These are phyloP conservation scores for Aleiodes testaceus DNA, from an alignment of 2,888 invertebrate species.

Conservation along the genomic window DNA sequence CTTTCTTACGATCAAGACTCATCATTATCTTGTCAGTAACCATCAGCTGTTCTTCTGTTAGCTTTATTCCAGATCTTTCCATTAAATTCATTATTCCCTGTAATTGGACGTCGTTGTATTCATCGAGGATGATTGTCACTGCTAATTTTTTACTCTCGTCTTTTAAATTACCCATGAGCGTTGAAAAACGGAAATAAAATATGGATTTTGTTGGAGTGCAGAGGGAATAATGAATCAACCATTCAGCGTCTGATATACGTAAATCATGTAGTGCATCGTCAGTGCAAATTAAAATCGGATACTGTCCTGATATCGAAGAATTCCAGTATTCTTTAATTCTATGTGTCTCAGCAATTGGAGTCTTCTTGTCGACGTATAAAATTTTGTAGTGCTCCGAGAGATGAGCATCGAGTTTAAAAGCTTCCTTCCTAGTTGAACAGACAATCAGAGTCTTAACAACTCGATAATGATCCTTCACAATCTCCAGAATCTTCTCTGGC, in stretches of 20 bases:
- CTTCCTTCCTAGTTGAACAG: slow-evolving; percentile 75
- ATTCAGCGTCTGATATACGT: slow-evolving; percentile 78
- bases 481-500: slow-evolving; percentile 68
- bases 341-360: slow-evolving; percentile 56
- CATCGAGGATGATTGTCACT: slow-evolving; percentile 77
- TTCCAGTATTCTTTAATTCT: slow-evolving; percentile 71
- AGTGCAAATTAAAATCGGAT: slow-evolving; percentile 79
- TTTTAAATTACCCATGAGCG: slow-evolving; percentile 78
- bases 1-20: slow-evolving; percentile 71
- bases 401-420: slow-evolving; percentile 74
- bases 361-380: slow-evolving; percentile 64
- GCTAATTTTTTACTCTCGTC: slow-evolving; percentile 64
- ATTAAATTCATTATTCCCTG: slow-evolving; percentile 78
- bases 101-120: slow-evolving; percentile 76
- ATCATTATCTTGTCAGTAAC: slow-evolving; percentile 55
- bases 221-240: slow-evolving; percentile 83
- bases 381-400: slow-evolving; percentile 59
- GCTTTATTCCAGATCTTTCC: slow-evolving; percentile 68
- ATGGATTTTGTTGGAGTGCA: slow-evolving; percentile 77
- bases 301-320: slow-evolving; percentile 72
- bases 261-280: slow-evolving; percentile 80
- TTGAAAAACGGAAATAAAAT: slow-evolving; percentile 82
- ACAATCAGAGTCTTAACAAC: slow-evolving; percentile 78
- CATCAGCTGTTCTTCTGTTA: slow-evolving; percentile 55
- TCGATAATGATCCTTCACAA: slow-evolving; percentile 73